Base-by-base conservation (phyloP, 2,888 invertebrate species). In the Galeopsomyia nigrocyanea region DNA sequence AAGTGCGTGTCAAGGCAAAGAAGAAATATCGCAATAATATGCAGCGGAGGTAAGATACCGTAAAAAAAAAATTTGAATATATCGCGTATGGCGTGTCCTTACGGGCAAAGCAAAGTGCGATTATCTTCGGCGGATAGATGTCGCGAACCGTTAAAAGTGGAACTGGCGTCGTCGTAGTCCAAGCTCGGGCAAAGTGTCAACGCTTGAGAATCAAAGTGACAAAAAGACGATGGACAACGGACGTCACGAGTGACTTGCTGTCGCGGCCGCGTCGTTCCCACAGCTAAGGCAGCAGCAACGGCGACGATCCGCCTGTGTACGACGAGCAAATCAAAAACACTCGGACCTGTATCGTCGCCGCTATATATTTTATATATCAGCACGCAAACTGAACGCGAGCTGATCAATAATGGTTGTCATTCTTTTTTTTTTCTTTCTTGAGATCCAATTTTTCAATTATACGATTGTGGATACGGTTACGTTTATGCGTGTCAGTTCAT, bases 131-230 rank as follows among this genome's bases (percentile, higher is more conserved):
- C n/a, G 22, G 49, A 16, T 16, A 31, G 7, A 58, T 46, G 58
- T 21, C 50, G 46, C 58, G 53, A 31, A 60, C 63, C 58, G 58
- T 64, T 64, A 39, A 70, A 70, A 60, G 53, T 64, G 53, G 64
- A 51, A 26, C 51, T 46, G 16, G 46, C 17, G 56, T 49, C 56
- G 39, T 66, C 39, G 39, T 39, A 49, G 39, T 66, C 39, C 26
- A 26, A n/a, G n/a, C n/a, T n/a, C 39, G 39, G 26, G n/a, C 26
- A 22, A 26, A 57, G 31, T 60, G 53, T 53, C 70, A 26, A 7
- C 19, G 22, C 21, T 14, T 22, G 57, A 47, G 58, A 58, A 58
- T 51, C 46, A 26, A 47, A 64, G 53, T 64, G 58, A 53, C 51
- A 70, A 70, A 70, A 68, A 55, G 61, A 58, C 49, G 17, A 50